These are phyloP conservation scores for Autographa gamma DNA, from an alignment of 2,888 invertebrate genomes.

Conservation along the genomic window DNA sequence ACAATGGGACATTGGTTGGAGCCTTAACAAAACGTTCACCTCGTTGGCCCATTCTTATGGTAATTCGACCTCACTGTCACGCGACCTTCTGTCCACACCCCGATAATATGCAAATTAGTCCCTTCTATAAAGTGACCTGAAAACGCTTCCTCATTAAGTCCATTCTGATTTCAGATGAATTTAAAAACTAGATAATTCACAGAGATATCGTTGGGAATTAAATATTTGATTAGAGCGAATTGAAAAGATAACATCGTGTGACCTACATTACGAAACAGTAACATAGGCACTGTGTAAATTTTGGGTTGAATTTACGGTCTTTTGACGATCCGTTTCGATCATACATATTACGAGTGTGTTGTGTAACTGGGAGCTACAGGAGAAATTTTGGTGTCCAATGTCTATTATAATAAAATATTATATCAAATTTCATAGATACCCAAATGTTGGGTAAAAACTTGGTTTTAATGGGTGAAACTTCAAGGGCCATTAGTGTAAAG, in stretches of 20 bases:
- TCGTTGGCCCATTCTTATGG: conserved; percentile 85
- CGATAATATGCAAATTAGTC: conserved; percentile 86
- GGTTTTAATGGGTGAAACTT: conserved; percentile 80
- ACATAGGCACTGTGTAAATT: conserved; percentile 22
- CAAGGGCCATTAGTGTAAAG: conserved; percentile 82
- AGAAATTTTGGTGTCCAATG: neutral
- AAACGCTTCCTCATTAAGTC: conserved; percentile 82
- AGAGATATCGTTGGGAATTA: conserved; percentile 32
- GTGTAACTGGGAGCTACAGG: neutral
- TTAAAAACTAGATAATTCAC: conserved; percentile 56
- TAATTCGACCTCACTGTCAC: conserved; percentile 83
- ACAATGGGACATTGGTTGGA: conserved; percentile 75
- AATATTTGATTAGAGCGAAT: conserved; percentile 6
- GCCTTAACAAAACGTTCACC: conserved; percentile 83
- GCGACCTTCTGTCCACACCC: conserved; percentile 86
- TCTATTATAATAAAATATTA: conserved; percentile 20
- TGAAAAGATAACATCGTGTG: conserved; percentile 28
- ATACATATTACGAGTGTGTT: neutral
- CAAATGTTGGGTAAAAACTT: conserved; percentile 68
- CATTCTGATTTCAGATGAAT: conserved; percentile 70
- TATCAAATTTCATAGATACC: conserved; percentile 62
- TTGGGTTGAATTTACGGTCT: conserved; percentile 26
- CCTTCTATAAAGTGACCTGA: conserved; percentile 83
- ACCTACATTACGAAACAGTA: conserved; percentile 18
- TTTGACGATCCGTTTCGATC: neutral